Evolutionary conservation across 2,888 invertebrate genomes (phyloP), one percentile per base, ranked within the genome.

Genomic region (Oxycera nigricornis): DNA sequence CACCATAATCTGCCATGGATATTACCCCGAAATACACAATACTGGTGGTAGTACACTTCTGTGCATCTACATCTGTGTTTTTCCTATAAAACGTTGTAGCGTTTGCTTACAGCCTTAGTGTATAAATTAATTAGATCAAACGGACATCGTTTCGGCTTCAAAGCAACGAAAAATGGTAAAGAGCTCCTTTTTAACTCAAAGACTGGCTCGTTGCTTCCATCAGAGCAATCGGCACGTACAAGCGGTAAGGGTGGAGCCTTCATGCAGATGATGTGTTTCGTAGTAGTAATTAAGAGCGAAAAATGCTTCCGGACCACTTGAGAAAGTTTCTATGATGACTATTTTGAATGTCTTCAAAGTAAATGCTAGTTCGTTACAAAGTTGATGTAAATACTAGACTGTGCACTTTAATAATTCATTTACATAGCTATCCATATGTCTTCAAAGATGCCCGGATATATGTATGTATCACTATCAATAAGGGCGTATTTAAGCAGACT

Each of bases 71-170:
- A 28, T 50, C 14, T 24, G 55, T 28, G 17, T 30, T 24, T 55
- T 20, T 22, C 22, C 7, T 24, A 9, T 28, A 28, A 30, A 30
- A 17, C 20, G 59, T 28, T 11, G 30, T 59, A 30, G 24, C 20
- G 59, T 20, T n/a, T 17, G 30, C n/a, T 59, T 59, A 59, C 26
- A 59, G 30, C 59, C 59, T 59, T 59, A 59, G 22, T 46, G 46
- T 59, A 59, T 59, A 59, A 59, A 59, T 59, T 59, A 59, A 59
- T 59, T 59, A 59, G 59, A 28, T 59, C 59, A 59, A 59, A 59
- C 59, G 30, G 59, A 30, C 59, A 59, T 59, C 24, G 22, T 24
- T 24, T 24, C 30, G 59, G 9, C 22, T 59, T 59, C 30, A 1
- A 59, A 59, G 30, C 11, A 59, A 59, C 59, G 59, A 59, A 59